Evolutionary conservation across 2,888 invertebrate genomes (phyloP), one percentile per base, ranked within the genome.

Genomic region (Tanytarsus gracilentus): DNA sequence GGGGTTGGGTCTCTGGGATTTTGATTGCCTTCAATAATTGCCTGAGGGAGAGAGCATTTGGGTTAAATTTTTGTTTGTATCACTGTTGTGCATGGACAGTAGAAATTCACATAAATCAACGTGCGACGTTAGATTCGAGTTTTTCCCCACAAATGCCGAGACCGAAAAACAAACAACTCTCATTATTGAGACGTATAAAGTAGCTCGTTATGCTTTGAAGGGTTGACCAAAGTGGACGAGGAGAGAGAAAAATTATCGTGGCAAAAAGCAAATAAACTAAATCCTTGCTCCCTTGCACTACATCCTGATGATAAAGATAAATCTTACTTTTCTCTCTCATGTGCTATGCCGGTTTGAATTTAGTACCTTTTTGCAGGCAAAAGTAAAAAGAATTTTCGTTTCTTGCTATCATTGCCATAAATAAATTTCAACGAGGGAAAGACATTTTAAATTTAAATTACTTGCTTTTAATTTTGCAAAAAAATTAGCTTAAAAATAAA

Each of bases 241-340:
- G 23, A 23, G 11, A 44, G 9, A 21, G 18, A 44, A 44, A 44
- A 44, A 21, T 44, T 18, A 44, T 44, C 44, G 44, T 44, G 44
- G 44, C 44, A 44, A 44, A 44, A 44, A n/a, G n/a, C 23, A 44
- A 44, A 44, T 21, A 44, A 44, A 44, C 44, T 44, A 44, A 44
- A 33, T 33, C 33, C n/a, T 33, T 33, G 33, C 33, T 33, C 33
- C n/a, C 9, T n/a, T n/a, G n/a, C n/a, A n/a, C n/a, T n/a, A n/a
- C n/a, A n/a, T n/a, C n/a, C n/a, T n/a, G n/a, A n/a, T n/a, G n/a
- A n/a, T n/a, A n/a, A n/a, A n/a, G n/a, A n/a, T n/a, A n/a, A n/a
- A n/a, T n/a, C n/a, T n/a, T n/a, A n/a, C n/a, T n/a, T n/a, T n/a
- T n/a, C n/a, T n/a, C n/a, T n/a, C n/a, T n/a, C n/a, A n/a, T n/a